Base-by-base conservation (phyloP, 2,888 invertebrate species). In the Eilema depressum region DNA sequence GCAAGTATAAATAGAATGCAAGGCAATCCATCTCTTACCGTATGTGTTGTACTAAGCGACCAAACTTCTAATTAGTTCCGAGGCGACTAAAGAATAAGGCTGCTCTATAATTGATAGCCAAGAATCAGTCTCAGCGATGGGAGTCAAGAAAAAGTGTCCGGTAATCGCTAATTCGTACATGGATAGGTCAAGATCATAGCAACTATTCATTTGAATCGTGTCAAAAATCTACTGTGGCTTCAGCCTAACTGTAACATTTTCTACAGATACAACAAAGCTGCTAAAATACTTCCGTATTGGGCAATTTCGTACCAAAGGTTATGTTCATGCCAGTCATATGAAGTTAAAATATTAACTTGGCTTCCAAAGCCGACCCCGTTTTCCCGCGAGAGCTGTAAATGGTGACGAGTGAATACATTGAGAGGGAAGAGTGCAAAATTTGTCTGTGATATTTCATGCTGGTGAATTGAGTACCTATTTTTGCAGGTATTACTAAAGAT, bases 281-380 rank as follows among this genome's bases (percentile, higher is more conserved):
- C 4, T 41, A 2, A 41, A 41, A 41, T 41, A 17, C 14, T 47
- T 17, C 20, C 47, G 2, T 47, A 64, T 56, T 37, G 63, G 70
- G 70, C n/a, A 68, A 60, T 74, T 70, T 72, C 69, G 12, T 60
- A 20, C 26, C 37, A 23, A 76, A 81, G 70, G 53, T 68, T 70
- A 53, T 60, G 64, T 61, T 20, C 64, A 73, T 69, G 47, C 30
- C 62, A 28, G 56, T 69, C 28, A 73, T 57, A 65, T 72, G 59
- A 61, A 66, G 69, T 65, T 5, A 53, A 68, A 81, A 69, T 71
- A 63, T 66, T 66, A 66, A 66, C 63, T 23, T 63, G 57, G 41
- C 66, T 62, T 47, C 30, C 57, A 57, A 66, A 63, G 57, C 23
- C 41, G 62, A 37, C 26, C 41, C 30, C 14, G 53, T 10, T 62